phyloP scores from a whole-genome alignment of 1,140 invertebrate species.

The Drosophila sechellia region DNA sequence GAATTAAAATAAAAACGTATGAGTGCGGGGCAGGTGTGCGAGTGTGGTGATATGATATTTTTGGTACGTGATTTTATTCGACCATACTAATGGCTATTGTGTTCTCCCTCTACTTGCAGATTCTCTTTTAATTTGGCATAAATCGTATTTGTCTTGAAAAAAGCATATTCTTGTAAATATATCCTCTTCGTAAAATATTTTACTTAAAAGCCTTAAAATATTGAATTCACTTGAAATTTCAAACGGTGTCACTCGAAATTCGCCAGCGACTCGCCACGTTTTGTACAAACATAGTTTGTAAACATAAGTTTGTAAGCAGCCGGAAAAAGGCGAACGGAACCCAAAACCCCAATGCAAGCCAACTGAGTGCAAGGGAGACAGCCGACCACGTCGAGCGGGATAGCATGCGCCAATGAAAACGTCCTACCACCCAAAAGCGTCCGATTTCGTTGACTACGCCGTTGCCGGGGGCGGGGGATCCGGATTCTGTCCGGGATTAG shows the following conservation, averaged over 20 bases:
- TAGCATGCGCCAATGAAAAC: conserved; percentile 80
- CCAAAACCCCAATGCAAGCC: conserved; percentile 15
- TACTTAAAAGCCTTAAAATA: conserved; percentile 21
- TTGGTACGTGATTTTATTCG: conserved; percentile 12
- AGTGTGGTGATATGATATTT: conserved; percentile 11
- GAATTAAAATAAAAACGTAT: conserved; percentile 33
- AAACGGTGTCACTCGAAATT: conserved; percentile 10
- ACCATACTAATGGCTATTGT: conserved; percentile 6
- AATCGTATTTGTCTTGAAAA: conserved; percentile 57
- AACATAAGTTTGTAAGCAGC: conserved; percentile 54
- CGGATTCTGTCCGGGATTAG: conserved; percentile 21
- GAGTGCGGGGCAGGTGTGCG: conserved; percentile 5
- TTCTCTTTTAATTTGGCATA: conserved; percentile 68
- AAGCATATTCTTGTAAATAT: conserved; percentile 59
- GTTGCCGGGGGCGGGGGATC: conserved; percentile 57
- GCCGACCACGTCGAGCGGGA: conserved; percentile 40
- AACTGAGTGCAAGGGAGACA: conserved; percentile 25
- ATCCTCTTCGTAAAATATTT: conserved; percentile 51
- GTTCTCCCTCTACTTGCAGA: conserved; percentile 51
- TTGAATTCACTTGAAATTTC: conserved; percentile 16
- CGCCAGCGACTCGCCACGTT: conserved; percentile 4
- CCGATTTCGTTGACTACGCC: conserved; percentile 78
- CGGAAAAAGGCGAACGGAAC: conserved; percentile 6
- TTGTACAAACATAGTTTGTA: conserved; percentile 64
- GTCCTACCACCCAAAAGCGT: conserved; percentile 67